Evolutionary conservation across 2,797 vertebrate genomes (phyloP), one percentile per base, ranked within the genome.

Genomic region (Centroberyx gerrardi): DNA sequence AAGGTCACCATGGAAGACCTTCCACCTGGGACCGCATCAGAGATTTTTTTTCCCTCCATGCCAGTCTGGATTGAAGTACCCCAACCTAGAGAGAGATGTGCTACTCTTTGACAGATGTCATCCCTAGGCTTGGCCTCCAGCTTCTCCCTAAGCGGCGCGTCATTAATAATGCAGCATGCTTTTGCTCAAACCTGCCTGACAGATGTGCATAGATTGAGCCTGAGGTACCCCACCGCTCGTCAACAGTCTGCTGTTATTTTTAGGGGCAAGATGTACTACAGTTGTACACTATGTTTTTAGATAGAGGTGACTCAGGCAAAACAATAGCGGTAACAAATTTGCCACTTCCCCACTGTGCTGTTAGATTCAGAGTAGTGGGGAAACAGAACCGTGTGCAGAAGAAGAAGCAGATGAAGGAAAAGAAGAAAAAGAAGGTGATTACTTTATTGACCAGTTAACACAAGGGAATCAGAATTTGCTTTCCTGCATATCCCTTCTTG

Each of bases 81-180:
- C 36, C 12, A 82, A 78, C 69, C 55, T 70, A 42, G 84, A 87
- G 72, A 83, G 71, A 87, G 84, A 88, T 48, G 70, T 84, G 72
- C 80, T 81, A 71, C 82, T 85, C 78, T 91, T 73, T 86, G 85
- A 89, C 88, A 89, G 91, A 89, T 87, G 87, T 80, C 91, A 85
- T 88, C 68, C 42, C 51, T 56, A 82, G 91, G 87, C 87, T 86
- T 89, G 69, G 87, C 94, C 93, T 85, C 18, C n/a, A 89, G 93
- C 88, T 69, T 76, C 73, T 91, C 82, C 76, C 80, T 31, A 46
- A 90, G 83, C 69, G 22, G 75, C 67, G 48, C 42, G 53, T 90
- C 87, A 93, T 94, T 92, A 94, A 93, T 94, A 92, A 93, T 94
- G 87, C 85, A 94, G 71, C 61, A 31, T 68, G 68, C 78, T 87